Conservation (phyloP, 2,888 invertebrate species). For the Euplexia lucipara region DNA sequence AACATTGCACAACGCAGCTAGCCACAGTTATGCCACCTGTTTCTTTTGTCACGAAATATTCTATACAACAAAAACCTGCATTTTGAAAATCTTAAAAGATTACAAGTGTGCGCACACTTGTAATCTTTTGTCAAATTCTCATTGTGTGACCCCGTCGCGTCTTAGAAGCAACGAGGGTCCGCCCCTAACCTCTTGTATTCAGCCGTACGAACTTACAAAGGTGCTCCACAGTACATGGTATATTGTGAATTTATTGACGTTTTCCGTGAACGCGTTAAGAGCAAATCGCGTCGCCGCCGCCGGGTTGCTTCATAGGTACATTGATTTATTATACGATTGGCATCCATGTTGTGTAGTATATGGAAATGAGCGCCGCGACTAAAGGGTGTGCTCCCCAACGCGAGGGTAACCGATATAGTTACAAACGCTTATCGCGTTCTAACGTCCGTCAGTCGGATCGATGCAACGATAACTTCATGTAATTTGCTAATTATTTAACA, state of each 20-base stretch:
- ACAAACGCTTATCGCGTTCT: slow-evolving; percentile 31
- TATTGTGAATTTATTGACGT: slow-evolving; percentile 38
- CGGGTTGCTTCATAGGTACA: slow-evolving; percentile 30
- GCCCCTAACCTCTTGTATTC: slow-evolving; percentile 43
- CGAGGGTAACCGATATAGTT: slow-evolving; percentile 31
- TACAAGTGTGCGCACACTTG: slow-evolving; percentile 28
- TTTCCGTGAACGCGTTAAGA: slow-evolving; percentile 43
- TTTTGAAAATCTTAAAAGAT: slow-evolving; percentile 23
- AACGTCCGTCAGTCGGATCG: slow-evolving; percentile 21
- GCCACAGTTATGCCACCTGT: slow-evolving; percentile 32
- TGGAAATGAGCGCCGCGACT: slow-evolving; percentile 40
- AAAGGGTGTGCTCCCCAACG: slow-evolving; percentile 29
- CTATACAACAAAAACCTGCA: slow-evolving; percentile 33
- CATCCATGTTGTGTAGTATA: slow-evolving; percentile 43
- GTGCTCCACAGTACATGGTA: slow-evolving; percentile 34
- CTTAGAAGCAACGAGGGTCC: slow-evolving; percentile 35
- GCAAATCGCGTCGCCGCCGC: slow-evolving; percentile 31
- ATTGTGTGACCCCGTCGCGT: slow-evolving; percentile 20
- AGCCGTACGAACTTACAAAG: too few relatives aligned
- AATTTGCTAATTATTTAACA: slow-evolving; percentile 6
- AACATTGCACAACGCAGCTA: slow-evolving; percentile 13
- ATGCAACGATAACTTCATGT: slow-evolving; percentile 22
- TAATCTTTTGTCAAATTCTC: slow-evolving; percentile 28
- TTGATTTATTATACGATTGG: slow-evolving; percentile 51
- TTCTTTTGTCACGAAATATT: slow-evolving; percentile 16